Evolutionary conservation across 2,797 vertebrate genomes (phyloP), one percentile per base, ranked within the genome.

Genomic region (Fistularia tabacaria): DNA sequence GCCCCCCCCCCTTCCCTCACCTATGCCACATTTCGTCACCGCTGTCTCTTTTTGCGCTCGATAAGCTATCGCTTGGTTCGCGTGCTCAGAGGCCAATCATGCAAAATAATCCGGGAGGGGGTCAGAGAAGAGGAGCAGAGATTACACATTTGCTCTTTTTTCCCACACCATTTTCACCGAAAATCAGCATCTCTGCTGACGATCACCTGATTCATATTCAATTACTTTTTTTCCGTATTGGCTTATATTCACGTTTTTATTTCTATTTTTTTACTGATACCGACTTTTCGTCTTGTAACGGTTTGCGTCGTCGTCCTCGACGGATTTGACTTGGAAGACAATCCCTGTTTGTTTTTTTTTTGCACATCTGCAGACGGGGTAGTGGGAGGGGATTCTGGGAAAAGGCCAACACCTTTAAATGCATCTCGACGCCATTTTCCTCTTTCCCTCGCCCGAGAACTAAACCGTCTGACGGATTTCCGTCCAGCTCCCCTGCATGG

Each of bases 401-500:
- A 43, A 41, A 42, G 12, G 11, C n/a, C 8, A 52, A 40, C 51
- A 53, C 51, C 43, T 53, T 53, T 38, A 9, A 53, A 53, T 5
- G 25, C 25, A 25, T 25, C 25, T 2, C 5, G 25, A 25, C 25
- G 25, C 25, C 2, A 25, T 25, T 25, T 36, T 12, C 45, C n/a
- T 50, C 10, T 15, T 49, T 40, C 49, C 52, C 76, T 73, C 74
- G 70, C 65, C 80, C 14, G 10, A 49, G 43, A 39, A 47, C 3
- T 8, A 57, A 14, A 44, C 13, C n/a, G n/a, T n/a, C n/a, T n/a
- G n/a, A n/a, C n/a, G n/a, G n/a, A n/a, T n/a, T n/a, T n/a, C n/a
- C n/a, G n/a, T n/a, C n/a, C 43, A 59, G 36, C 43, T 53, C 14
- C 7, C 54, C 73, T 73, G 60, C 51, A 38, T 0, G 48, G 57